These are phyloP conservation scores for Zosterops japonicus DNA, from an alignment of 2,113 vertebrate genomes.

Conservation along the genomic window DNA sequence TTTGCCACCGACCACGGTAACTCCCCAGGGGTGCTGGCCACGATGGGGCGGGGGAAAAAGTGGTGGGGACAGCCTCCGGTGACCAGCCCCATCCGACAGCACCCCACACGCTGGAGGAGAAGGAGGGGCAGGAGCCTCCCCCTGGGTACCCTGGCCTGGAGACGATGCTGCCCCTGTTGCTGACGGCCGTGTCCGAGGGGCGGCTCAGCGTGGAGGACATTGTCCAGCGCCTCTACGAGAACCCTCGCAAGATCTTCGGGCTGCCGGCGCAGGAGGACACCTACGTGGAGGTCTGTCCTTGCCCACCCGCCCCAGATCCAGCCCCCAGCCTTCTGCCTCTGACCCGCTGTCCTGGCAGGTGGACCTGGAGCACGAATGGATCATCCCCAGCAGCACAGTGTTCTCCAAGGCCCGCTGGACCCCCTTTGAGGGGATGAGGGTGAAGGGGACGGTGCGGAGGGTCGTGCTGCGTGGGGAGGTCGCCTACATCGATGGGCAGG, in stretches of 20 bases:
- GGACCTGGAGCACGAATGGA: slow-evolving; percentile 96
- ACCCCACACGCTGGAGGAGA: slow-evolving; percentile 90
- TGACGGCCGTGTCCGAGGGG: slow-evolving; percentile 90
- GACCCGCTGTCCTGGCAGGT: slow-evolving; percentile 74
- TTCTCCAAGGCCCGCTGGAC: slow-evolving; percentile 98
- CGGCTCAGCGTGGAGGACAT: slow-evolving; percentile 90
- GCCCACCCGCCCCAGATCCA: fast-evolving
- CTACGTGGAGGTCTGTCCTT: slow-evolving; percentile 85
- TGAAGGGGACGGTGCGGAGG: slow-evolving; percentile 89
- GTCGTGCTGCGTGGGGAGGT: slow-evolving; percentile 94
- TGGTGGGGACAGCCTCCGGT: fast-evolving
- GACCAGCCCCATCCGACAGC: slow-evolving; percentile 64
- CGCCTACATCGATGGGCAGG: slow-evolving; percentile 96
- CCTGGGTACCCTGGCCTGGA: slow-evolving; percentile 94
- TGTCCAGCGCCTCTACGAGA: slow-evolving; percentile 87
- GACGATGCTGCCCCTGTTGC: slow-evolving; percentile 92
- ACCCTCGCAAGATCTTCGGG: slow-evolving; percentile 90
- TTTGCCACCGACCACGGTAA: slow-evolving; percentile 94
- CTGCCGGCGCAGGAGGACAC: slow-evolving; percentile 92
- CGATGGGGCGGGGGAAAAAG: fast-evolving
- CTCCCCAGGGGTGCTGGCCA: fast-evolving
- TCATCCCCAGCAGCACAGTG: slow-evolving; percentile 82
- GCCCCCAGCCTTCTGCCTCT: neutral
- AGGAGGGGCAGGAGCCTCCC: slow-evolving; percentile 77
- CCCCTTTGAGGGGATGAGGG: slow-evolving; percentile 88